Conservation (phyloP, 2,113 vertebrate species). For the Myrmophylax atrothorax region DNA sequence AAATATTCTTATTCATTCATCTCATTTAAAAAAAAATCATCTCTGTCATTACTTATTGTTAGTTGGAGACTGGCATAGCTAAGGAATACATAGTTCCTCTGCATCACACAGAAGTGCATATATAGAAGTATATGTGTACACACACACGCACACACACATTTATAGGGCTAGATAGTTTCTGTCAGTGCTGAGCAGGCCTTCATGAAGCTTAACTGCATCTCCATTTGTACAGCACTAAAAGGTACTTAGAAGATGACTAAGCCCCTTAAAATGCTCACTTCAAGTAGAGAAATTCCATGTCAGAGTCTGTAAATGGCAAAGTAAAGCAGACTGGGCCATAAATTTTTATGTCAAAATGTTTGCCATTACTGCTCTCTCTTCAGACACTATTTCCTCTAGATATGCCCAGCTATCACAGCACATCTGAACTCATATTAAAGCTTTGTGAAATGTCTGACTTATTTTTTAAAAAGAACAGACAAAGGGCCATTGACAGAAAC, state of each 20-base stretch:
- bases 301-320: neutral
- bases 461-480: neutral
- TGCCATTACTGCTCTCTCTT: neutral
- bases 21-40: neutral
- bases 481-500: slow-evolving; percentile 12
- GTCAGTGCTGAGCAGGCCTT: neutral
- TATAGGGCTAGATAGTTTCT: neutral
- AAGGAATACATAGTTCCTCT: neutral
- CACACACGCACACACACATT: neutral
- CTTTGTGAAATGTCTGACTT: slow-evolving; percentile 10
- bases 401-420: neutral
- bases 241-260: neutral
- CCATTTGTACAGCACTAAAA: neutral
- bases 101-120: neutral
- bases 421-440: neutral
- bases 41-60: neutral
- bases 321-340: slow-evolving; percentile 1
- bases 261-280: neutral
- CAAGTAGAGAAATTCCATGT: neutral
- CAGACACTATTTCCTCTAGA: neutral
- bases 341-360: slow-evolving; percentile 21
- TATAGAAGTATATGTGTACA: neutral
- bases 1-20: neutral
- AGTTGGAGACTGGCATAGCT: neutral
- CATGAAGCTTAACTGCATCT: neutral